These are phyloP conservation scores for Circaetus gallicus DNA, from an alignment of 2,113 vertebrate genomes.

Conservation along the genomic window DNA sequence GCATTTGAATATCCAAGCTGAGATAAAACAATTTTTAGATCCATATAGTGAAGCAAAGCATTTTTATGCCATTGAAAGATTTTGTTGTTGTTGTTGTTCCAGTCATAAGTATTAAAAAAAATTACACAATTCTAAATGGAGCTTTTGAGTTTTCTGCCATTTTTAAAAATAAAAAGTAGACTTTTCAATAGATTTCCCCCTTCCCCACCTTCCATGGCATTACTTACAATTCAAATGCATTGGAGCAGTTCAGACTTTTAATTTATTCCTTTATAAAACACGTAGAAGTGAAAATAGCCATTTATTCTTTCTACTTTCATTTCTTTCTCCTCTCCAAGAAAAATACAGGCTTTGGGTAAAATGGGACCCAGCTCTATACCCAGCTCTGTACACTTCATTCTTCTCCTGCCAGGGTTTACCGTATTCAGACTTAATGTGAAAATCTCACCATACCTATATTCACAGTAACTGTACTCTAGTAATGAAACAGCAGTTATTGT, in stretches of 20 bases:
- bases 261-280: slow-evolving; percentile 48
- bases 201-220: neutral
- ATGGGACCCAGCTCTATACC: neutral
- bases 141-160: neutral
- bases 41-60: neutral
- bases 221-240: neutral
- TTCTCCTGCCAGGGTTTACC: neutral
- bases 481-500: neutral
- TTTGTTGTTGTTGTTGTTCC: neutral
- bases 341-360: slow-evolving; percentile 18
- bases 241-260: neutral
- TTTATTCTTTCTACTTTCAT: slow-evolving; percentile 18
- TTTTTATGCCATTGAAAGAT: neutral
- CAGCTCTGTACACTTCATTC: neutral
- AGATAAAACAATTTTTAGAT: neutral
- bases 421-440: neutral
- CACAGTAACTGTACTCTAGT: neutral
- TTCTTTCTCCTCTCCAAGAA: slow-evolving; percentile 40
- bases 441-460: neutral
- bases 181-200: neutral
- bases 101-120: neutral
- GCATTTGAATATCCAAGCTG: neutral
- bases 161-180: neutral
- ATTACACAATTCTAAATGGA: neutral
- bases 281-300: neutral